These are phyloP conservation scores for Scaptomyza montana DNA, from an alignment of 1,140 invertebrate species.

Conservation along the genomic window DNA sequence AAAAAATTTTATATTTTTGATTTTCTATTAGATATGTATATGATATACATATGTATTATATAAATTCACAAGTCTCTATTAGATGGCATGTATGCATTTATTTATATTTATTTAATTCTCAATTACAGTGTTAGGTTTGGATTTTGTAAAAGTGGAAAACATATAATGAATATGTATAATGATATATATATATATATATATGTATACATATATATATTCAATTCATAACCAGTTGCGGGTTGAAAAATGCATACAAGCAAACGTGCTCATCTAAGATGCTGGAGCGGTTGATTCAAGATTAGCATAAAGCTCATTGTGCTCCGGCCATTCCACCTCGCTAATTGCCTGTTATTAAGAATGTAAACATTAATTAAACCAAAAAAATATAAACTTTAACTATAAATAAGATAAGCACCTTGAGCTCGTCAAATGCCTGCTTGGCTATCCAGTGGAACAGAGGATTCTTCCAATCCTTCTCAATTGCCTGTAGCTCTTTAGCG, in stretches of 20 bases:
- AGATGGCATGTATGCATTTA: conserved; percentile 35
- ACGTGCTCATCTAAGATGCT: conserved; percentile 6
- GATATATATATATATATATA: conserved; percentile 13
- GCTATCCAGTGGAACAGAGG: conserved; percentile 66
- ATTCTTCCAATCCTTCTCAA: conserved; percentile 57
- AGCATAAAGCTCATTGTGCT: conserved; percentile 40
- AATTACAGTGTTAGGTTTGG: conserved; percentile 29
- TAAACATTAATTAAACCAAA: not conserved
- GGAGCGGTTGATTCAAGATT: conserved; percentile 18
- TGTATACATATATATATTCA: conserved; percentile 18
- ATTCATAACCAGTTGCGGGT: conserved; percentile 8
- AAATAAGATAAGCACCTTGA: conserved; percentile 64
- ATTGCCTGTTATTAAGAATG: conserved; percentile 45
- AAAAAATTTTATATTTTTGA: conserved; percentile 21
- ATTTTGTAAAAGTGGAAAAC: conserved; percentile 6
- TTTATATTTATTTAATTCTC: conserved; percentile 24
- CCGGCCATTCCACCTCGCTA: conserved; percentile 66
- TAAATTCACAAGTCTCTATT: not conserved
- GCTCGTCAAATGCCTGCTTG: conserved; percentile 65
- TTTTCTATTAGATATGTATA: too few species aligned
- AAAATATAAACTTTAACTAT: conserved; percentile 1
- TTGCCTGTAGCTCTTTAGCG: conserved; percentile 52
- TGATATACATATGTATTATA: too few species aligned
- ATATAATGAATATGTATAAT: conserved; percentile 13
- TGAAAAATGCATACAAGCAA: conserved; percentile 38